These are phyloP conservation scores for Osmerus mordax DNA, from an alignment of 2,113 vertebrate genomes.

Conservation along the genomic window DNA sequence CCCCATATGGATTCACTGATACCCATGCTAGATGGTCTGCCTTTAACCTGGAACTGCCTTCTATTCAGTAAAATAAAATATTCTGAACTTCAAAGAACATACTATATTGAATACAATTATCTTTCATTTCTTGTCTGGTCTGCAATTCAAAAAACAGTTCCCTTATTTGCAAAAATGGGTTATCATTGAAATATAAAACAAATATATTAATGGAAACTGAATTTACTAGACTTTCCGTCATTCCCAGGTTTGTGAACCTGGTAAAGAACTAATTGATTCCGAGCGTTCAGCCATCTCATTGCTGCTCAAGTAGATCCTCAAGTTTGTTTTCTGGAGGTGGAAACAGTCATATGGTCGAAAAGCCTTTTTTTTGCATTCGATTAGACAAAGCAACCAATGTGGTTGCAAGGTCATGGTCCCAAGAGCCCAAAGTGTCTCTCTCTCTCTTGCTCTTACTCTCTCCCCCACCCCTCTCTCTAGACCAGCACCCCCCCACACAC, in stretches of 20 bases:
- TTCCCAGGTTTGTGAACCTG: slow-evolving; percentile 56
- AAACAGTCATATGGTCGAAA: slow-evolving; percentile 80
- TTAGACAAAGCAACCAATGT: slow-evolving; percentile 91
- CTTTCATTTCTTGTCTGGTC: slow-evolving; percentile 16
- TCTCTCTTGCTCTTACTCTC: too few relatives aligned
- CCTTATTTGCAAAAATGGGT: background rate
- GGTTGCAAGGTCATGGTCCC: slow-evolving; percentile 79
- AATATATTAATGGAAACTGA: background rate
- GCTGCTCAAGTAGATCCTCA: slow-evolving; percentile 44
- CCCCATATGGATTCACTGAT: background rate
- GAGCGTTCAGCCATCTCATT: slow-evolving; percentile 37
- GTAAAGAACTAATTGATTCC: slow-evolving; percentile 58
- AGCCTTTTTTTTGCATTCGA: slow-evolving; percentile 82
- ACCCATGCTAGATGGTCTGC: slow-evolving; percentile 3
- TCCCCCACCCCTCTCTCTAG: too few relatives aligned
- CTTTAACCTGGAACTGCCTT: slow-evolving; percentile 24
- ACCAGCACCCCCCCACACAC: slow-evolving; percentile 62
- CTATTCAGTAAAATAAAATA: slow-evolving; percentile 25
- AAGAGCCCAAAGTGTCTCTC: slow-evolving; percentile 51
- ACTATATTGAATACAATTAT: slow-evolving; percentile 25
- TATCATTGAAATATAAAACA: slow-evolving; percentile 13
- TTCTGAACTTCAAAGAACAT: slow-evolving; percentile 26
- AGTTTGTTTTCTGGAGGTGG: slow-evolving; percentile 53
- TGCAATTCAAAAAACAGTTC: background rate
- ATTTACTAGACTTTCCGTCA: slow-evolving; percentile 54